phyloP scores from a whole-genome alignment of 2,797 vertebrate species.

The Lophius americanus region DNA sequence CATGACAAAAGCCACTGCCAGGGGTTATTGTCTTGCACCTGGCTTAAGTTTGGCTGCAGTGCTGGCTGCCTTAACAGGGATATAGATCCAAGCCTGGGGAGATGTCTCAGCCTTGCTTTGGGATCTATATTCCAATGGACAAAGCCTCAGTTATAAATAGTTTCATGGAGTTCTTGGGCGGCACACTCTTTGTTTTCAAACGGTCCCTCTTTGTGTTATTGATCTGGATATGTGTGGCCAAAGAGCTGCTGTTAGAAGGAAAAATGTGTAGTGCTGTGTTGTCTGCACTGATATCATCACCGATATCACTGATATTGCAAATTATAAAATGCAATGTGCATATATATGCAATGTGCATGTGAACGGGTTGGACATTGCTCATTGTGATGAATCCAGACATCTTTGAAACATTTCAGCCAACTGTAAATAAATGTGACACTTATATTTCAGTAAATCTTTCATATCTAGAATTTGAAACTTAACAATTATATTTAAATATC shows the following conservation, averaged over 20 bases:
- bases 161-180: constrained; percentile 75
- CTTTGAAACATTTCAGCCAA: too few relatives aligned
- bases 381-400: too few relatives aligned
- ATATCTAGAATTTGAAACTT: too few relatives aligned
- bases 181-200: constrained; percentile 76
- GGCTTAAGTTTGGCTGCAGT: constrained; percentile 57
- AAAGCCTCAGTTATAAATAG: constrained; percentile 81
- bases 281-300: background rate
- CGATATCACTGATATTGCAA: too few relatives aligned
- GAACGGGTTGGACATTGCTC: too few relatives aligned
- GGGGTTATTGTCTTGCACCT: constrained; percentile 55
- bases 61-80: constrained; percentile 57
- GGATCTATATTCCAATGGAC: constrained; percentile 82
- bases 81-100: constrained; percentile 78
- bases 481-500: too few relatives aligned
- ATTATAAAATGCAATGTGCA: too few relatives aligned
- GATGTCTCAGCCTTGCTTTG: constrained; percentile 65
- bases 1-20: constrained; percentile 47
- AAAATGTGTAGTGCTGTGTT: constrained; percentile 14
- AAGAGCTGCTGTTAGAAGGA: constrained; percentile 41
- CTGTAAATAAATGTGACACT: too few relatives aligned
- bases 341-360: too few relatives aligned
- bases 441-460: too few relatives aligned
- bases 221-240: constrained; percentile 74
- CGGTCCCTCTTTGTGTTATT: constrained; percentile 80